Base-by-base conservation (phyloP, 2,113 vertebrate species). In the Lethenteron camtschaticum region DNA sequence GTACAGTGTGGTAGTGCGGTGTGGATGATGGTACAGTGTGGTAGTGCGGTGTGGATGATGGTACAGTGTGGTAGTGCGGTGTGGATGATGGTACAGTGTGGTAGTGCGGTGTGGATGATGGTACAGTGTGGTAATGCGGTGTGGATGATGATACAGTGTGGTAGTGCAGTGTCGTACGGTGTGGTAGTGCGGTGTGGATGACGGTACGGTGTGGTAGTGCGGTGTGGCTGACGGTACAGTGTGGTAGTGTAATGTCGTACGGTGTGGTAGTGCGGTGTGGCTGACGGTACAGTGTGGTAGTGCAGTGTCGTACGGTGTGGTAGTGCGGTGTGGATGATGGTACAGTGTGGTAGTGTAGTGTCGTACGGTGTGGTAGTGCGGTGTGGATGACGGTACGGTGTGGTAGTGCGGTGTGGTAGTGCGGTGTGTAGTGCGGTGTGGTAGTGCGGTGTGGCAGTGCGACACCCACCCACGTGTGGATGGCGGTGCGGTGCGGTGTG, bases 201-300 rank as follows among this genome's bases (percentile, higher is more conserved):
- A 63, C 59, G 3, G 16, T 63, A 4, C 14, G 4, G 60, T 66
- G 14, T 14, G 18, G 14, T 14, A 14, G 14, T 16, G 16, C 76
- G 0, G 89, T 92, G 71, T 56, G 75, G 77, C 96, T 83, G 2
- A 2, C 7, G 1, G 14, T 66, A 5, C 7, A 6, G 13, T 63
- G 16, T 4, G 13, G 13, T 3, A 13, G 11, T 12, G 1, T 20
- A 20, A 2, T 20, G 18, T 13, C 2, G 16, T 63, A 13, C 18
- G 24, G 24, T 41, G 24, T 41, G 4, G 24, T 41, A 41, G 24
- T 41, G 4, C 5, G 24, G 59, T 16, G 13, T 60, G 13, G 18
- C 2, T 20, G 18, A 20, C 18, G 18, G 7, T 58, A 57, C 13
- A 3, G 24, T 41, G 24, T 41, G 24, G 24, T 41, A 41, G 24